These are phyloP conservation scores for Acronicta alni DNA, from an alignment of 2,888 invertebrate species.

Conservation along the genomic window DNA sequence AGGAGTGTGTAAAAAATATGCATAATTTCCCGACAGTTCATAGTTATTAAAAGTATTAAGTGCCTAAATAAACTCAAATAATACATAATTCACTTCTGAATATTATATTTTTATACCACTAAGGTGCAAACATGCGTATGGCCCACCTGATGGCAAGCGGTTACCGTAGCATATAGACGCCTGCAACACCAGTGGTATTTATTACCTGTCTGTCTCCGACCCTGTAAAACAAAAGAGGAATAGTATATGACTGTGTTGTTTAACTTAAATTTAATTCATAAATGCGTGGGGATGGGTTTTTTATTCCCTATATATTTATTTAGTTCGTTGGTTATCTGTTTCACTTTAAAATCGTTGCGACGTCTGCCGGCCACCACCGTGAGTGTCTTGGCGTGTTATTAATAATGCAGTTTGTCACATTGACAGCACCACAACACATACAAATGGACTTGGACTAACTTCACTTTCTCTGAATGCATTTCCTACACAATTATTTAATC, in stretches of 20 bases:
- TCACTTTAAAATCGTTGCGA: slow-evolving; percentile 8
- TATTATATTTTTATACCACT: no score
- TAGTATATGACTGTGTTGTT: no score
- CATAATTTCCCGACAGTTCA: slow-evolving; percentile 37
- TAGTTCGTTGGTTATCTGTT: background rate
- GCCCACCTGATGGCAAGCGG: no score
- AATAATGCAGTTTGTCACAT: slow-evolving; percentile 47
- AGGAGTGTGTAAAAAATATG: slow-evolving; percentile 37
- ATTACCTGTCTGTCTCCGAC: no score
- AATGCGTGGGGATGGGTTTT: no score
- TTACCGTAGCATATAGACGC: no score
- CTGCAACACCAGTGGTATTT: no score
- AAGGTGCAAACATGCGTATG: no score
- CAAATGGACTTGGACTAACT: slow-evolving; percentile 37
- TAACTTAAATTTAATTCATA: no score
- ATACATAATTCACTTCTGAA: no score
- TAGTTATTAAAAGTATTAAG: slow-evolving; percentile 24
- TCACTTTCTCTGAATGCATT: slow-evolving; percentile 49
- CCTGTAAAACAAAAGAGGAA: no score
- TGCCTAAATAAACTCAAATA: no score
- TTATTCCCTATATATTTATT: background rate
- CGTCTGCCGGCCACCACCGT: slow-evolving; percentile 12
- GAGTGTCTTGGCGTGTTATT: slow-evolving; percentile 37
- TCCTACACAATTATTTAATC: slow-evolving; percentile 35
- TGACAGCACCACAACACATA: slow-evolving; percentile 34